A percentile compares a stretch with the other conserved stretches of the same genome.
Evolutionary conservation across 2,797 vertebrate genomes (phyloP).

Genomic region (Clarias fuscus): DNA sequence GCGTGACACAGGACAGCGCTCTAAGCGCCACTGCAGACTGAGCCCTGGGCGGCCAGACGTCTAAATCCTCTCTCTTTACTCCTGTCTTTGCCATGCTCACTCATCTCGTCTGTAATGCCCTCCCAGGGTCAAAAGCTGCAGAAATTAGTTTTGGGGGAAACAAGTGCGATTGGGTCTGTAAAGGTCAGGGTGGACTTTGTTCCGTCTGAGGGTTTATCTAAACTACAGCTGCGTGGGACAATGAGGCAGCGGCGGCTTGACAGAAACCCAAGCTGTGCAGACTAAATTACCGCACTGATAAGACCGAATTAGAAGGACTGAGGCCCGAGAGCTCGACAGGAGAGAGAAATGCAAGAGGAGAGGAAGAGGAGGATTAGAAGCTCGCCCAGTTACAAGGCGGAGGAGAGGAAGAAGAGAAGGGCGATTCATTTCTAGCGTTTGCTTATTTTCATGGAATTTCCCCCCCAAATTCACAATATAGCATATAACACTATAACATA

Average conservation of each 20-base stretch:
- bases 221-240: constrained; percentile 90
- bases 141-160: constrained; percentile 85
- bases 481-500: background rate
- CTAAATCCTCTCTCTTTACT: constrained; percentile 81
- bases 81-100: constrained; percentile 68
- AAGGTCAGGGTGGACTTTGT: constrained; percentile 96
- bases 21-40: constrained; percentile 73
- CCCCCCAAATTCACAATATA: background rate
- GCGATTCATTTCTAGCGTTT: background rate
- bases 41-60: constrained; percentile 78
- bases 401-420: constrained; percentile 10
- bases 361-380: constrained; percentile 55
- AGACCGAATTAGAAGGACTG: constrained; percentile 82
- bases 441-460: background rate
- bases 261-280: constrained; percentile 94
- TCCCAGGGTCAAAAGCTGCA: constrained; percentile 71
- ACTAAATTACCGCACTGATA: constrained; percentile 92
- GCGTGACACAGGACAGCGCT: background rate
- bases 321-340: constrained; percentile 79
- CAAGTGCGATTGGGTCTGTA: constrained; percentile 89
- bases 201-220: constrained; percentile 98
- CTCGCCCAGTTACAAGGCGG: constrained; percentile 17
- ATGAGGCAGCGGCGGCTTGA: constrained; percentile 87
- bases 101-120: constrained; percentile 76
- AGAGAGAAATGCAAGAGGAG: constrained; percentile 62